Base-by-base conservation (phyloP, 2,797 vertebrate genomes). In the Macropus fuliginosus region DNA sequence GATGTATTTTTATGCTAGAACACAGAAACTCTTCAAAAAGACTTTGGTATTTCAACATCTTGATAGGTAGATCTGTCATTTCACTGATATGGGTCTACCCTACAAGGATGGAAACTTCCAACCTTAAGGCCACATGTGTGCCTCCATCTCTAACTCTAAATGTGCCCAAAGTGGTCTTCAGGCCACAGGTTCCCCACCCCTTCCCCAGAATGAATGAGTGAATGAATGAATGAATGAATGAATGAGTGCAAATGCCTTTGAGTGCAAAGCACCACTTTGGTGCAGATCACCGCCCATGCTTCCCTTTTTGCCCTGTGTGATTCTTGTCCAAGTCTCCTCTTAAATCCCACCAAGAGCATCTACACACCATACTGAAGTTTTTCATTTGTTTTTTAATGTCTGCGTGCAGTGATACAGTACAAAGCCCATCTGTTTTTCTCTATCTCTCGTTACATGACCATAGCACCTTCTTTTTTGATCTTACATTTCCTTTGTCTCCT, bases 1-100 rank as follows among this genome's bases (percentile, higher is more conserved):
- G 62, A 55, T 94, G 91, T 50, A 92, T 74, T 96, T 74, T 46
- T 46, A 87, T 87, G 40, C 40, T 87, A 89, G 93, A 94, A 89
- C 89, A 92, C 55, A 21, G 59, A n/a, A 90, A 87, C 21, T 24
- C 40, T 87, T 21, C 74, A 27, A 87, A 87, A 87, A 87, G 24
- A 27, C 21, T 46, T 27, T 27, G n/a, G 40, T 50, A 46, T 87
- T 87, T 46, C 40, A 50, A 87, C 0, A 50, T 24, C 24, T 87
- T 50, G 74, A 87, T 27, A 46, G 40, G 74, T 11, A 27, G 21
- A 21, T 46, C 40, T 87, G 40, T 50, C 66, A 40, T 74, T 74
- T 46, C 40, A 50, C 40, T 87, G 21, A 87, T 46, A 46, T 1
- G 8, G 74, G 9, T 50, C 24, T 87, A 28, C 74, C 74, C 74